Evolutionary conservation across 2,797 vertebrate species (phyloP), one percentile per base, ranked within the genome.

Genomic region (Syngnathus rostellatus): DNA sequence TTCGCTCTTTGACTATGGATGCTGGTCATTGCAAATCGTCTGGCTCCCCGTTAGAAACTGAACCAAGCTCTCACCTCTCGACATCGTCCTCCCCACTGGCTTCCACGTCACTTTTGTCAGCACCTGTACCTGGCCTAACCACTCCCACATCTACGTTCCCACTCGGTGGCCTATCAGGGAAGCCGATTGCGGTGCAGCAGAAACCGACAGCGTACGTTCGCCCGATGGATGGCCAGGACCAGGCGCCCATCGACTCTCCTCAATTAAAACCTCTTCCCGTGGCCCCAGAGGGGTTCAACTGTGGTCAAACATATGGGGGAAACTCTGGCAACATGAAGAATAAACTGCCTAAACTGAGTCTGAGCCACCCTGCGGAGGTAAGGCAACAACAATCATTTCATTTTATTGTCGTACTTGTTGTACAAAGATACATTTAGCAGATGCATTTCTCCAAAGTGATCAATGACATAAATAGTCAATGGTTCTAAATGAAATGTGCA

Each of bases 181-280:
- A 96, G 83, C 91, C 89, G 1, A 92, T 86, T 12, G 89, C 93
- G 1, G 87, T 92, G 19, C 94, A 94, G 76, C 94, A 96, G 78
- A 97, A 97, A 80, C 94, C 95, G 43, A 96, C 95, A 0, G 95
- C 95, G 0, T 96, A 97, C 10, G 95, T 97, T 38, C 90, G 94
- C 62, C 94, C 94, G 10, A 96, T 96, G 94, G 94, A 97, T 0
- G 95, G 95, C 62, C 94, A 95, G 84, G 95, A 96, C 82, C 94
- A 96, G 84, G 91, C 92, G 2, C 92, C 93, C 0, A 94, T 92
- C 70, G 92, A 94, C 81, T 95, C 94, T 0, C 93, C 95, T 5
- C 91, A 95, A 82, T 90, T 97, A 54, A 96, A 97, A 69, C 93
- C 92, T 73, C 92, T 88, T 0, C 84, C 89, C 77, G 94, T 91